Base-by-base conservation (phyloP, 1,140 invertebrate species). In the Drosophila bocqueti region DNA sequence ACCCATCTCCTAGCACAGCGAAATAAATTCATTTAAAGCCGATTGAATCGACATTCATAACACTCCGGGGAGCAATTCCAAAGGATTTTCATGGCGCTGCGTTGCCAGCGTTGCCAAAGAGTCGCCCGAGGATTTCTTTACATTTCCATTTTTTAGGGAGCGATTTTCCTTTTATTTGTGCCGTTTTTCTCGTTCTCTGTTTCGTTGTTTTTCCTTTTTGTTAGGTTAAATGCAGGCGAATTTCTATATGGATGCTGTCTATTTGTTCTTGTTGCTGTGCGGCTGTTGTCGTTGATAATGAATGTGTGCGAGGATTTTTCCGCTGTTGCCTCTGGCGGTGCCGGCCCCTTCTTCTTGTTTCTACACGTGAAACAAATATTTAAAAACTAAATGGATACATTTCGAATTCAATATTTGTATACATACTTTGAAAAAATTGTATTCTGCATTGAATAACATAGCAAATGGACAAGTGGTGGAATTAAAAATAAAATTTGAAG, bases 41-140 rank as follows among this genome's bases (percentile, higher is more conserved):
- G 91, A 92, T 92, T 92, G 91, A 79, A 84, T 80, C 83, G 91
- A 92, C 91, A 92, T 86, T 92, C 91, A 92, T 92, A 92, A 87
- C 91, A 92, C 91, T 92, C 91, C 79, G 81, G 91, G 91, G 91
- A 92, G 91, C 91, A 91, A 92, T 92, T 91, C 79, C 77, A 92
- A 91, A 92, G 91, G 83, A 92, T 90, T 90, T 90, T 90, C 85
- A 91, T 91, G 69, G 83, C 55, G 65, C 76, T 86, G 82, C 64
- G 75, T 83, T 83, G 81, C 77, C 67, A 81, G 69, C 77, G 62
- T 59, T 60, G 66, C 71, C 75, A 67, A 83, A 89, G 78, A 84
- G 81, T 89, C 80, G 84, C 84, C 77, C 71, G 72, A 87, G 84
- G 84, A 87, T 87, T 87, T 89, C 81, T 87, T 89, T 89, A 89